Percentiles rank a stretch among this genome's conserved stretches.
Conservation (phyloP, 2,888 invertebrate species). For the Belgica antarctica region DNA sequence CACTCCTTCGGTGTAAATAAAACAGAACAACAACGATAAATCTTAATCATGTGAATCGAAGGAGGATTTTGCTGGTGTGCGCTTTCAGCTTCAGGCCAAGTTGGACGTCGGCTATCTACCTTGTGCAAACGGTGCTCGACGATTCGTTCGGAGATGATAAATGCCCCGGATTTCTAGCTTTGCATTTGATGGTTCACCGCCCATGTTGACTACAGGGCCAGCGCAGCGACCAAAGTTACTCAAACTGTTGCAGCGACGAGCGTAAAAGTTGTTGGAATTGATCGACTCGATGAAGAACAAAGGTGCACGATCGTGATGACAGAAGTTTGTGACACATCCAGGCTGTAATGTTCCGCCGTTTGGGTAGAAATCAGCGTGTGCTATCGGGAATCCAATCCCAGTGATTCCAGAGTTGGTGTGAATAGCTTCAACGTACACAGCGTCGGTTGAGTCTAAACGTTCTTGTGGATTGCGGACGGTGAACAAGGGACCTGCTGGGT, state of each 20-base stretch:
- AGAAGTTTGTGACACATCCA: not conserved
- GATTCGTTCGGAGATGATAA: conserved; percentile 30
- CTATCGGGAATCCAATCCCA: conserved; percentile 19
- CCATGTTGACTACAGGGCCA: not conserved
- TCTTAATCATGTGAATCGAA: conserved; percentile 40
- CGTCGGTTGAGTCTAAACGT: conserved; percentile 27
- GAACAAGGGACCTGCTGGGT: conserved; percentile 35
- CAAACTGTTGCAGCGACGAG: not conserved
- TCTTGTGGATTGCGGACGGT: not conserved
- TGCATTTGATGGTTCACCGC: conserved; percentile 19
- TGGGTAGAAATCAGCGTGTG: conserved; percentile 30
- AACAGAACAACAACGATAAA: conserved; percentile 33
- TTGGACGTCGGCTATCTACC: not conserved
- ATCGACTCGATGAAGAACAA: conserved; percentile 37
- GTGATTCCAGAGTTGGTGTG: conserved; percentile 32
- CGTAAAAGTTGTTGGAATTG: conserved; percentile 28
- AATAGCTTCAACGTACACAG: conserved; percentile 37
- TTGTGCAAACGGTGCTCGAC: conserved; percentile 25
- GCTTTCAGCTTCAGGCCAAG: conserved; percentile 35
- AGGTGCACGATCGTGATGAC: conserved; percentile 33
- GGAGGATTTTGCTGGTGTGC: conserved; percentile 26
- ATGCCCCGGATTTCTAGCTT: conserved; percentile 3
- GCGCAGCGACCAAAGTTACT: not conserved
- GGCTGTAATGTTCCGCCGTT: conserved; percentile 32
- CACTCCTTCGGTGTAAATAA: not conserved